Evolutionary conservation across 1,140 invertebrate species (phyloP).

Genomic region (Uloborus diversus): DNA sequence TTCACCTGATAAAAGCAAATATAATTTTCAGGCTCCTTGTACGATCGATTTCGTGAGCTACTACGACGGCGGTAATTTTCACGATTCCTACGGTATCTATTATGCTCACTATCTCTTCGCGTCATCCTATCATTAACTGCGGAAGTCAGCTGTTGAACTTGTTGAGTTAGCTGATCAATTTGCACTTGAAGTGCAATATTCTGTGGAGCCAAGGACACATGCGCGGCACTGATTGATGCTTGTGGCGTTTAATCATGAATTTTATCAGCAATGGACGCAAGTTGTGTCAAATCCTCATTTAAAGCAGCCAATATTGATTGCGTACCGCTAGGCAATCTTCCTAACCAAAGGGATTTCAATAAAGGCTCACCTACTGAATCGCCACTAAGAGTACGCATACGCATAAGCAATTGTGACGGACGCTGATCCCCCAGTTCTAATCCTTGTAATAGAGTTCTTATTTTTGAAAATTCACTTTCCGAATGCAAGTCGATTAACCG

Average conservation of each 20-base stretch:
- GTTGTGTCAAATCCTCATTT: neutral
- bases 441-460: no score
- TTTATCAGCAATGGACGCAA: neutral
- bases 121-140: no score
- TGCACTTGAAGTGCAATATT: no score
- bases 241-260: neutral
- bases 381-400: neutral
- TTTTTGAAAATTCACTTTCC: no score
- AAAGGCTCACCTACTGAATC: no score
- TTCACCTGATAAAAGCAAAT: neutral
- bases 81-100: neutral
- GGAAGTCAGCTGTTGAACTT: no score
- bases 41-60: neutral
- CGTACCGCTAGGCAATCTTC: no score
- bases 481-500: no score
- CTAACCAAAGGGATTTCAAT: no score
- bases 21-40: neutral
- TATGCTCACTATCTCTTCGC: neutral
- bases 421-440: no score
- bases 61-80: neutral
- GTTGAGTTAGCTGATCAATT: no score
- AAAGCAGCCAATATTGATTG: neutral
- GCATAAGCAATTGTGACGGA: no score
- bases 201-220: neutral
- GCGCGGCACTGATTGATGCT: neutral